Conservation (phyloP, 2,113 vertebrate genomes). For the Aythya baeri region DNA sequence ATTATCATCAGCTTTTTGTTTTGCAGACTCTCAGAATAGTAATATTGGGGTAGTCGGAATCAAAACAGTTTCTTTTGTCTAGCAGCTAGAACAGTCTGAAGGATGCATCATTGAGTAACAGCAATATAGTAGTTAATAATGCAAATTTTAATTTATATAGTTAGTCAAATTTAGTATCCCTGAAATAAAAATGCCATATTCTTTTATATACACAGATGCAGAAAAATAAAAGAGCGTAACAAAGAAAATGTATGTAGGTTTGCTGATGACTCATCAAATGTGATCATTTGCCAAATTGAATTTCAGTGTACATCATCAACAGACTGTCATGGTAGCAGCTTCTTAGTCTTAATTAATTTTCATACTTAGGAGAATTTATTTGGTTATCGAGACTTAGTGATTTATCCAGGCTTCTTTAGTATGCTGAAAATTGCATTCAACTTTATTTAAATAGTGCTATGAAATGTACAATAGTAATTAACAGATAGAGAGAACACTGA, state of each 20-base stretch:
- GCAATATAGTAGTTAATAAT: background rate
- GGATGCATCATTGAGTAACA: background rate
- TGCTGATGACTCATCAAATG: background rate
- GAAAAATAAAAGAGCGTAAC: background rate
- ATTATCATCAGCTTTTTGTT: background rate
- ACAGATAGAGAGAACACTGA: background rate
- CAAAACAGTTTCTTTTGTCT: background rate
- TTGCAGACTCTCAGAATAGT: background rate
- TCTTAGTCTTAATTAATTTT: background rate
- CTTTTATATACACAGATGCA: background rate
- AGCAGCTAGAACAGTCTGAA: background rate
- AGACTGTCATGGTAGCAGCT: background rate
- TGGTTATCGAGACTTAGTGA: background rate
- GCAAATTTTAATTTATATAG: background rate
- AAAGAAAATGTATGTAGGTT: background rate
- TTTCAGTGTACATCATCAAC: background rate
- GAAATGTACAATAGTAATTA: background rate
- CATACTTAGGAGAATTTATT: background rate
- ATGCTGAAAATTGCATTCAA: background rate
- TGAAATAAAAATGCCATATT: background rate
- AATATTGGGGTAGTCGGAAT: background rate
- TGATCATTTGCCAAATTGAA: background rate
- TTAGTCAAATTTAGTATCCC: background rate
- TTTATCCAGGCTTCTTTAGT: background rate
- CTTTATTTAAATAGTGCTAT: background rate